A percentile compares a stretch with the other conserved stretches of the same genome.
phyloP scores from a whole-genome alignment of 2,888 invertebrate genomes.

The Biston betularia region DNA sequence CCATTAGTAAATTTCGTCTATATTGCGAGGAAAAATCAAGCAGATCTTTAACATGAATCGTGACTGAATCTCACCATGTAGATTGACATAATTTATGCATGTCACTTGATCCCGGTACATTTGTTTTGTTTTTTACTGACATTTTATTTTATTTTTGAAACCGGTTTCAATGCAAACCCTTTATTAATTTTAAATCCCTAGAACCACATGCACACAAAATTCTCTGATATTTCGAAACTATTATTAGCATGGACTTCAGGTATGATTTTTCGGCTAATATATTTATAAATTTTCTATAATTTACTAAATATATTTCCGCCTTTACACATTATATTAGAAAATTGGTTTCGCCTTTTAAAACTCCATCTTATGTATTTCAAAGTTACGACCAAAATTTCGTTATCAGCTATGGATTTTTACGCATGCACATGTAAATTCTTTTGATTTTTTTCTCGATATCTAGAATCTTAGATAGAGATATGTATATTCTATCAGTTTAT shows the following conservation, averaged over 20 bases:
- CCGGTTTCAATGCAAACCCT: background rate
- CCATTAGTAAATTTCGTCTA: background rate
- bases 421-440: constrained; percentile 14
- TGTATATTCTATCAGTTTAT: background rate
- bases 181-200: constrained; percentile 3
- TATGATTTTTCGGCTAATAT: constrained; percentile 6
- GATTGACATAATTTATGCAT: constrained; percentile 16
- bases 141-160: constrained; percentile 1
- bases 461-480: background rate
- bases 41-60: constrained; percentile 6
- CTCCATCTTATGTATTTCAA: background rate
- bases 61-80: background rate
- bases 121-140: background rate
- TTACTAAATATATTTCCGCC: background rate
- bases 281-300: background rate
- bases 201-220: constrained; percentile 15
- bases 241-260: constrained; percentile 14
- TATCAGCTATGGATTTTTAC: background rate
- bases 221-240: background rate
- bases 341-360: constrained; percentile 6
- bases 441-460: background rate
- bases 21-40: constrained; percentile 10
- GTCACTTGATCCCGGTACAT: constrained; percentile 12
- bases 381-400: background rate
- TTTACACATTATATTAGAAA: constrained; percentile 1